Conservation (phyloP, 2,797 vertebrate genomes). For the Gymnoscopelus microlampas region DNA sequence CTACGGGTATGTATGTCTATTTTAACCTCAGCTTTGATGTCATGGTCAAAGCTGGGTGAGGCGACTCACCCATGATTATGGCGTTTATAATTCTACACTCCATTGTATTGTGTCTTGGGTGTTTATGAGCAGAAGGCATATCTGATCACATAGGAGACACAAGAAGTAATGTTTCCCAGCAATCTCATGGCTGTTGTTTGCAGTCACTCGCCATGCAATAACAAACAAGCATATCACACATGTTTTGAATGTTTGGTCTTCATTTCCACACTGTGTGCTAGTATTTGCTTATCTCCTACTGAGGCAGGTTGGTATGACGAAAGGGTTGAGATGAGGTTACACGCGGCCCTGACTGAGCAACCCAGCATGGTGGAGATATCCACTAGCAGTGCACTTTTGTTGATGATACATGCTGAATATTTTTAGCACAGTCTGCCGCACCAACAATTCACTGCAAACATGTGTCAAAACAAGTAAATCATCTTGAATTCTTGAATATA, state of each 20-base stretch:
- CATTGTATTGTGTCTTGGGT: slow-evolving; percentile 18
- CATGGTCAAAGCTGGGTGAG: not conserved
- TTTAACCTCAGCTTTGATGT: not conserved
- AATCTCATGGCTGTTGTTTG: slow-evolving; percentile 4
- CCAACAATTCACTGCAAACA: too few species aligned
- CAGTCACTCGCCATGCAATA: not conserved
- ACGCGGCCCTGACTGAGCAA: too few species aligned
- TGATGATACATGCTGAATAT: too few species aligned
- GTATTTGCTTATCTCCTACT: too few species aligned
- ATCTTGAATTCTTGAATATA: too few species aligned
- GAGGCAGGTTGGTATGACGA: too few species aligned
- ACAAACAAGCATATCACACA: slow-evolving; percentile 1
- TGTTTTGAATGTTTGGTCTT: not conserved
- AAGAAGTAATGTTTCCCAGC: slow-evolving; percentile 5
- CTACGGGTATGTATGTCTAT: not conserved
- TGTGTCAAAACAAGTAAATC: too few species aligned
- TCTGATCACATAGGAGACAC: slow-evolving; percentile 22
- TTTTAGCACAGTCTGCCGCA: too few species aligned
- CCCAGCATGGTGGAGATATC: too few species aligned
- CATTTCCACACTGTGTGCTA: not conserved
- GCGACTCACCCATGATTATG: slow-evolving; percentile 27
- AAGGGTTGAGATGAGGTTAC: too few species aligned
- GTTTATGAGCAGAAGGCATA: slow-evolving; percentile 1
- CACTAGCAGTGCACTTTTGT: too few species aligned
- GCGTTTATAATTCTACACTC: not conserved